Percentiles rank a stretch among this genome's conserved stretches.
Evolutionary conservation across 2,113 vertebrate genomes (phyloP).

Genomic region (Lepisosteus oculatus): DNA sequence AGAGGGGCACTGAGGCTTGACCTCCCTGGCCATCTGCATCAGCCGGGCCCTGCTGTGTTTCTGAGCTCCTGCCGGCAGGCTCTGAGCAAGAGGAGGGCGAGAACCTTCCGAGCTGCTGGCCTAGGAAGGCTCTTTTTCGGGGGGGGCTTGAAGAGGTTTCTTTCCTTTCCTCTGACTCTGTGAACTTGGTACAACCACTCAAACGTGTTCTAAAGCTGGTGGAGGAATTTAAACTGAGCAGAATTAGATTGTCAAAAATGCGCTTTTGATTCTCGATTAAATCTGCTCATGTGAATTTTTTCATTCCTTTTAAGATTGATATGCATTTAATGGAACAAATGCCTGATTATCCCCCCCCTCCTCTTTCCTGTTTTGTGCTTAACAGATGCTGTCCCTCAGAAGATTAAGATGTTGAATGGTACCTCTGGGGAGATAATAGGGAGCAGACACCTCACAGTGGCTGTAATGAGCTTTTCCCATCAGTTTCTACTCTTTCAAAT

Average conservation of each 20-base stretch:
- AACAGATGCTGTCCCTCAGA: neutral
- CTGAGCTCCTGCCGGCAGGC: neutral
- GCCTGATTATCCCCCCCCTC: neutral
- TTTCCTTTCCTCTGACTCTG: too few relatives aligned
- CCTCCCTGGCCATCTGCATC: slow-evolving; percentile 39
- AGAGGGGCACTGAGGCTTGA: slow-evolving; percentile 30
- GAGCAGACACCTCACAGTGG: neutral
- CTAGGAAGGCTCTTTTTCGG: too few relatives aligned
- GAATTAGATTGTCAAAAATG: too few relatives aligned
- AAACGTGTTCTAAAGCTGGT: too few relatives aligned
- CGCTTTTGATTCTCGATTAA: too few relatives aligned
- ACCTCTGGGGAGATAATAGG: neutral
- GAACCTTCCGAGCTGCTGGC: too few relatives aligned
- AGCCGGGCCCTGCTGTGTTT: neutral
- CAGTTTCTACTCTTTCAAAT: slow-evolving; percentile 3
- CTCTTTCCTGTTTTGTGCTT: neutral
- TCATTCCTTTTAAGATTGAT: too few relatives aligned
- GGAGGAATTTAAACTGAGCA: too few relatives aligned
- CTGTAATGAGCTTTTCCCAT: neutral
- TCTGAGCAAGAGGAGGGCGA: neutral
- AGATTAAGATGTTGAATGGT: slow-evolving; percentile 1
- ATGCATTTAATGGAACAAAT: too few relatives aligned
- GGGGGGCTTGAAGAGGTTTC: too few relatives aligned
- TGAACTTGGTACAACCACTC: too few relatives aligned
- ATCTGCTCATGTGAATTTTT: too few relatives aligned